Percentiles rank a stretch among this genome's conserved stretches.
Conservation (phyloP, 37 sponge, comb jelly and placozoan species). For the Beroe ovata region DNA sequence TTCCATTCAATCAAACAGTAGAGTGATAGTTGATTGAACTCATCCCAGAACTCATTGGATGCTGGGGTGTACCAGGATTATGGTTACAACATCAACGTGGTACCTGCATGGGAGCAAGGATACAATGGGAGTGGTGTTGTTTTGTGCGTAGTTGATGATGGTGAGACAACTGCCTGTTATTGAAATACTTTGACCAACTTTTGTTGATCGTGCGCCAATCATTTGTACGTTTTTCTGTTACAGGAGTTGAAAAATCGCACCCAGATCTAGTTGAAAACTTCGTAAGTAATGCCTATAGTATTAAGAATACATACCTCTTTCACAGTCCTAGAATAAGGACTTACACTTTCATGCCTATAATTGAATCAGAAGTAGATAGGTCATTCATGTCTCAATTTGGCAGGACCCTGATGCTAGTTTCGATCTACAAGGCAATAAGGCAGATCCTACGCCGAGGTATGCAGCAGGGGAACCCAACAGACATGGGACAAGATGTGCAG, state of each 20-base stretch:
- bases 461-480: constrained; percentile 31
- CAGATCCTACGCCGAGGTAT: constrained; percentile 34
- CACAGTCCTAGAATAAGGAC: too few relatives aligned
- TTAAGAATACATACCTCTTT: too few relatives aligned
- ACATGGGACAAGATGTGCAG: constrained; percentile 54
- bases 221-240: too few relatives aligned
- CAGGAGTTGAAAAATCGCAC: constrained; percentile 1
- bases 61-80: constrained; percentile 6
- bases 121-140: constrained; percentile 58
- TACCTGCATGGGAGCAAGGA: constrained; percentile 42
- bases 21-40: too few relatives aligned
- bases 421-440: constrained; percentile 15
- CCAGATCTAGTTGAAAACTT: constrained; percentile 11
- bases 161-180: too few relatives aligned
- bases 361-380: too few relatives aligned
- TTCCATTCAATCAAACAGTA: too few relatives aligned
- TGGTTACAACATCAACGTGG: constrained; percentile 53
- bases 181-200: too few relatives aligned
- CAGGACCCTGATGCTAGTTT: constrained; percentile 32
- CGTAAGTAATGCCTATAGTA: too few relatives aligned
- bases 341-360: too few relatives aligned
- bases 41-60: constrained; percentile 30
- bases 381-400: too few relatives aligned
- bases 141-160: constrained; percentile 54
- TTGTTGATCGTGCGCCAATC: too few relatives aligned